These are phyloP conservation scores for Adelognathus sp. DNA, from an alignment of 2,888 invertebrate species.

Conservation along the genomic window DNA sequence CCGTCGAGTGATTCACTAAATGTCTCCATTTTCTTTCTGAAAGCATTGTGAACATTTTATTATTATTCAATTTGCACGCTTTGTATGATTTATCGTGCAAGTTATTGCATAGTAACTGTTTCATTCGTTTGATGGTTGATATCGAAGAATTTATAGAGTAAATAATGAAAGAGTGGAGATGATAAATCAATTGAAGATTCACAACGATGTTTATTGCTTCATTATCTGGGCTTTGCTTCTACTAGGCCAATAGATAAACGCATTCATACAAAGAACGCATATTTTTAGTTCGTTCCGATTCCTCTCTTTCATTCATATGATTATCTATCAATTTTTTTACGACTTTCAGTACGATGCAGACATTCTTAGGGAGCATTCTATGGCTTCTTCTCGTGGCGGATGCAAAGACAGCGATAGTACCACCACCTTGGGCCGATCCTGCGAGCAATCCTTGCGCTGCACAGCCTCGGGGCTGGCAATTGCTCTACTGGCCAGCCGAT, in stretches of 20 bases:
- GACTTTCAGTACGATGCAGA: slow-evolving; percentile 70
- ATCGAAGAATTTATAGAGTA: neutral
- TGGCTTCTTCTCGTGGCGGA: slow-evolving; percentile 66
- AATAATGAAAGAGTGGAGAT: neutral
- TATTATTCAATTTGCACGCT: neutral
- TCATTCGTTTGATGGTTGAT: neutral
- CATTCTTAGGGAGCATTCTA: slow-evolving; percentile 60
- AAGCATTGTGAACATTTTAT: neutral
- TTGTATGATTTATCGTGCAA: no score
- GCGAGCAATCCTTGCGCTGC: slow-evolving; percentile 91
- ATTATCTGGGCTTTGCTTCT: no score
- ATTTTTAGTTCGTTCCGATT: no score
- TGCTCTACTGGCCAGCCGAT: slow-evolving; percentile 92
- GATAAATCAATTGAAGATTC: neutral
- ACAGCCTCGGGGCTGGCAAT: slow-evolving; percentile 92
- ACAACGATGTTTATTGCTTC: no score
- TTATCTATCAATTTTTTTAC: neutral
- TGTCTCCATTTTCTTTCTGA: neutral
- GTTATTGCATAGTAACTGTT: no score
- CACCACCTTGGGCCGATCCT: slow-evolving; percentile 94
- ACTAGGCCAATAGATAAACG: no score
- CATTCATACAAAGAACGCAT: no score
- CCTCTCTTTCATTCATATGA: no score
- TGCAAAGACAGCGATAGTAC: slow-evolving; percentile 86
- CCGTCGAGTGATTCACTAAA: neutral